Percentiles rank a stretch among this genome's conserved stretches.
Evolutionary conservation across 2,113 vertebrate genomes (phyloP).

Genomic region (Pampusana beccarii): DNA sequence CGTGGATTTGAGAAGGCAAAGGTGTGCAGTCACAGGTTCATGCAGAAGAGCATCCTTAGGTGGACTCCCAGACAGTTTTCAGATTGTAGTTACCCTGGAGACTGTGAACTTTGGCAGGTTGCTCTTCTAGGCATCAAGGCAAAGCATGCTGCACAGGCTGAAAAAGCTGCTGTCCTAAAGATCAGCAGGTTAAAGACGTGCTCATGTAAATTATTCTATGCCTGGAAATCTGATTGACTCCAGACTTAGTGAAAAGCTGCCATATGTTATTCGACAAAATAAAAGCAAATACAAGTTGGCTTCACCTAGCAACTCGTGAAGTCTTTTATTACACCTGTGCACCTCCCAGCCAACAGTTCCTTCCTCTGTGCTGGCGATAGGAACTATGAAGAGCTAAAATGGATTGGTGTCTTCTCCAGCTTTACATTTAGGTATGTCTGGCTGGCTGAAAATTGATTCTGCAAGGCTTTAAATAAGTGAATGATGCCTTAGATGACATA

Average conservation of each 20-base stretch:
- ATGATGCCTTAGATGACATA: not conserved
- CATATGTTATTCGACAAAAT: not conserved
- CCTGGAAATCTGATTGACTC: not conserved
- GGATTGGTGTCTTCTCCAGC: not conserved
- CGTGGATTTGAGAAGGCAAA: not conserved
- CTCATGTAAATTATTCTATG: not conserved
- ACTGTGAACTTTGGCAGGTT: not conserved
- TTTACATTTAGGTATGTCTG: not conserved
- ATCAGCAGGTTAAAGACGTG: not conserved
- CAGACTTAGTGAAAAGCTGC: not conserved
- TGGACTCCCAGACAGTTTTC: not conserved
- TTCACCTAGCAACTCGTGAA: not conserved
- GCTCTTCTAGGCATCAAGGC: not conserved
- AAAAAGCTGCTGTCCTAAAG: not conserved
- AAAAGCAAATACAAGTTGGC: not conserved
- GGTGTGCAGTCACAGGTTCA: not conserved
- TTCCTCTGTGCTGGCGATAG: not conserved
- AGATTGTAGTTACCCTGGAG: not conserved
- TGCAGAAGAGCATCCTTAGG: not conserved
- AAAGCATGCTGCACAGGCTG: not conserved
- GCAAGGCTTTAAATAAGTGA: not conserved
- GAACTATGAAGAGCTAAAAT: not conserved
- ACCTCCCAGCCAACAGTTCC: not conserved
- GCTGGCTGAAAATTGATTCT: constrained; percentile 4
- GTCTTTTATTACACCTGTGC: not conserved